A percentile compares a stretch with the other conserved stretches of the same genome.
These are phyloP conservation scores for Cavia porcellus DNA, from an alignment of 2,113 vertebrate species.

Conservation along the genomic window DNA sequence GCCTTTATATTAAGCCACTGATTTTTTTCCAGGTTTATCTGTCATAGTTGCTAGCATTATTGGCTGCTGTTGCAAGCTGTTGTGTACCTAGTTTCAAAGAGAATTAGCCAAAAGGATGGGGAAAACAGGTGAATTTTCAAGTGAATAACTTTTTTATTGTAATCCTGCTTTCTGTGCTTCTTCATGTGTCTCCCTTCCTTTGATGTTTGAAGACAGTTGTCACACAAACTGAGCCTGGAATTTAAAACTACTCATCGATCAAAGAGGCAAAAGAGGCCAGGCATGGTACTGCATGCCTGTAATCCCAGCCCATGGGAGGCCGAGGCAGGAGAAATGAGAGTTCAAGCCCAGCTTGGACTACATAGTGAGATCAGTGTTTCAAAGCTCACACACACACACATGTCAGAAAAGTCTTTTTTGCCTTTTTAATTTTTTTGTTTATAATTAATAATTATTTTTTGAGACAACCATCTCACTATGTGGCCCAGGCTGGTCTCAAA, in stretches of 20 bases:
- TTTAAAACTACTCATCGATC: conserved; percentile 57
- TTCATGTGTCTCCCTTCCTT: conserved; percentile 50
- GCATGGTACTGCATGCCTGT: background rate
- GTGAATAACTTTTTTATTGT: conserved; percentile 4
- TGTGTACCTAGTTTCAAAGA: conserved; percentile 50
- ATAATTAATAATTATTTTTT: background rate
- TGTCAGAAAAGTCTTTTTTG: background rate
- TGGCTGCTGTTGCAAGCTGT: background rate
- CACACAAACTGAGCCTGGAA: conserved; percentile 52
- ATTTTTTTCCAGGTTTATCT: conserved; percentile 29
- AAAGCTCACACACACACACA: background rate
- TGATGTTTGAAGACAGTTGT: conserved; percentile 65
- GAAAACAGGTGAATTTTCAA: conserved; percentile 36
- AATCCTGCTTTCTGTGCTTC: conserved; percentile 48
- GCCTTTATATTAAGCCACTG: conserved; percentile 30
- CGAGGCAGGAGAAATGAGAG: background rate
- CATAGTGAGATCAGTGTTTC: background rate
- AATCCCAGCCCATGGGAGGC: background rate
- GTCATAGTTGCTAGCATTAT: background rate
- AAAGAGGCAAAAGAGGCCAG: conserved; percentile 53
- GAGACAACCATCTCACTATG: background rate
- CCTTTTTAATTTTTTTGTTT: background rate
- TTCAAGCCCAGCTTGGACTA: background rate
- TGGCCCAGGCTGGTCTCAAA: background rate
- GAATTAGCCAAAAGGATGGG: background rate